Base-by-base conservation (phyloP, 2,797 vertebrate species). In the Sebastes steindachneri region DNA sequence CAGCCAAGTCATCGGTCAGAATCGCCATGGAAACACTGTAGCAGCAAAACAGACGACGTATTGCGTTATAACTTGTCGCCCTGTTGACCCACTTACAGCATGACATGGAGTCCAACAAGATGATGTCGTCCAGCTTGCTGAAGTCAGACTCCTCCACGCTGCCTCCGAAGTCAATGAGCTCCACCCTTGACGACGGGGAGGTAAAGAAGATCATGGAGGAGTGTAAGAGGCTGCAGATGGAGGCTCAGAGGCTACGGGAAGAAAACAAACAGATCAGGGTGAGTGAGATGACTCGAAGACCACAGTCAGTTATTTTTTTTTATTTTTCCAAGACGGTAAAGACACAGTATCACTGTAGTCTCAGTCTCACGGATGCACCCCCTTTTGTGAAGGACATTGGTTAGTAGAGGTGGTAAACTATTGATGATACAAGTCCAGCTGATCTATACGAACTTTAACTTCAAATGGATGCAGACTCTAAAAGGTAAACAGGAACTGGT, bases 211-310 rank as follows among this genome's bases (percentile, higher is more conserved):
- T 99, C 94, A 97, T 98, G 97, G 98, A 99, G 83, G 98, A 99
- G 59, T 99, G 97, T 88, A 98, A 97, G 96, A 96, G 97, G 95
- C 96, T 99, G 95, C 98, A 99, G 93, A 94, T 96, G 82, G 98
- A 99, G 93, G 96, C 99, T 80, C 98, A 99, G 94, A 96, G 98
- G 95, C 97, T 99, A 95, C 96, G 97, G 92, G 98, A 99, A 94
- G 98, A 99, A 96, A 98, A 97, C 96, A 97, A 96, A 96, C 98
- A 97, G 83, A 97, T 98, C 91, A 97, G 97, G 97, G 98, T 99
- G 95, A 93, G 94, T 90, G 19, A 64, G 33, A 84, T 7, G n/a
- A 57, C 11, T 57, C 1, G 0, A 63, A 11, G 9, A 59, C 4
- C 19, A 8, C 25, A 51, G 51, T 29, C 55, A 1, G 12, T 48